Evolutionary conservation across 2,113 vertebrate species (phyloP), one percentile per base, ranked within the genome.

Genomic region (Pseudorectes ferrugineus): DNA sequence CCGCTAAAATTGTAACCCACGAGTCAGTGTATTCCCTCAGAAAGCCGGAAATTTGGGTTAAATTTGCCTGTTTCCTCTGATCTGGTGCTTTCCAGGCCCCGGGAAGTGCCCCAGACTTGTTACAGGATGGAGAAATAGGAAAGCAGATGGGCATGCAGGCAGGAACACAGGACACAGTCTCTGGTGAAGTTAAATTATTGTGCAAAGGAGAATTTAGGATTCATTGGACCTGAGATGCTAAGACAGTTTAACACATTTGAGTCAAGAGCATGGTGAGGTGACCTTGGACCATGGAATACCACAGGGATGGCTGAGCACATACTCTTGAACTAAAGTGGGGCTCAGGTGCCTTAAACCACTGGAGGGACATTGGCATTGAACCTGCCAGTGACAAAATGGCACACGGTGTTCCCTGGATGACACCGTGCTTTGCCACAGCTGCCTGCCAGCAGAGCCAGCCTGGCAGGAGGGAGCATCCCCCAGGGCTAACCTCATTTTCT

Each of bases 371-470:
- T 24, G 45, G n/a, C 49, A 35, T 5, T 52, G 62, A 85, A 72
- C 18, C 6, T 89, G 58, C 33, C 2, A 1, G 43, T 43, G 75
- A 26, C 59, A 77, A 70, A 72, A 42, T 21, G 33, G 67, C 79
- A 71, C 24, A 1, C 9, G 70, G 22, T 58, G 63, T 28, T 73
- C 72, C 38, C 67, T 31, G 71, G 52, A 9, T 5, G 45, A 24
- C n/a, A 12, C 51, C 3, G 2, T 1, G 3, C 49, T 68, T 1
- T 73, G 1, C 59, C 62, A 9, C 18, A 36, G 40, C 43, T 49
- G 61, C 46, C 80, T 62, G 48, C 52, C 62, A 62, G 31, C 74
- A 92, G 33, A 70, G 35, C 74, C 62, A 45, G 55, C 36, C 82
- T 75, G 63, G 25, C 28, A 78, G 45, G 20, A 92, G 48, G 57